Evolutionary conservation across 2,113 vertebrate genomes (phyloP).

Genomic region (Macrotis lagotis): DNA sequence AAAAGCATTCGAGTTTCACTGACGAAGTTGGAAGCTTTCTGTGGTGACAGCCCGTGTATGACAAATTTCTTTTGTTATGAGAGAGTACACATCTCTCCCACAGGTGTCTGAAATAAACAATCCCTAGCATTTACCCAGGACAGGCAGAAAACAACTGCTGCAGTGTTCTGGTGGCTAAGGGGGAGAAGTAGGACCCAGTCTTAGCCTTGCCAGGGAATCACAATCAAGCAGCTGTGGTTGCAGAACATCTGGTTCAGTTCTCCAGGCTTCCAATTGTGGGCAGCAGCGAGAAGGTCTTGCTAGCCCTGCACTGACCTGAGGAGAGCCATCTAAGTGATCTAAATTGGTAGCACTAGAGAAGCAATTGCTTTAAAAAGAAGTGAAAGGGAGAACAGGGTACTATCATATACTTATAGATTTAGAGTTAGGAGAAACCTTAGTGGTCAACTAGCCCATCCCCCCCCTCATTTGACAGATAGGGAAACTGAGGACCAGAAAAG

Average conservation of each 20-base stretch:
- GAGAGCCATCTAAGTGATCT: not conserved
- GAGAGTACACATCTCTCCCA: not conserved
- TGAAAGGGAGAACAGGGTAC: not conserved
- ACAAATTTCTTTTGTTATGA: conserved; percentile 19
- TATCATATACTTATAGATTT: not conserved
- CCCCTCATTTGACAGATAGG: not conserved
- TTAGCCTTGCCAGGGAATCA: conserved; percentile 14
- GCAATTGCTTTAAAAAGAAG: not conserved
- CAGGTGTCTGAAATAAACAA: conserved; percentile 30
- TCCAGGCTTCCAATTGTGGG: not conserved
- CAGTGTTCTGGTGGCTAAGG: not conserved
- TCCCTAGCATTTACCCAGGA: not conserved
- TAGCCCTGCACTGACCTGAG: not conserved
- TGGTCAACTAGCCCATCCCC: not conserved
- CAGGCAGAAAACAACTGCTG: conserved; percentile 15
- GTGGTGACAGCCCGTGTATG: conserved; percentile 11
- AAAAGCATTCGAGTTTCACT: not conserved
- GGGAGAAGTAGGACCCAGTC: not conserved
- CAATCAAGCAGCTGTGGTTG: conserved; percentile 35
- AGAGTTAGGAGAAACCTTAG: not conserved
- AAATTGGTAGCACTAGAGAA: not conserved
- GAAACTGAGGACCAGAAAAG: not conserved
- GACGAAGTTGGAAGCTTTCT: not conserved
- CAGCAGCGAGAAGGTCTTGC: not conserved
- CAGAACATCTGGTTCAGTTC: conserved; percentile 38